Base-by-base conservation (phyloP, 2,797 vertebrate genomes). In the Lepilemur ruficaudatus region DNA sequence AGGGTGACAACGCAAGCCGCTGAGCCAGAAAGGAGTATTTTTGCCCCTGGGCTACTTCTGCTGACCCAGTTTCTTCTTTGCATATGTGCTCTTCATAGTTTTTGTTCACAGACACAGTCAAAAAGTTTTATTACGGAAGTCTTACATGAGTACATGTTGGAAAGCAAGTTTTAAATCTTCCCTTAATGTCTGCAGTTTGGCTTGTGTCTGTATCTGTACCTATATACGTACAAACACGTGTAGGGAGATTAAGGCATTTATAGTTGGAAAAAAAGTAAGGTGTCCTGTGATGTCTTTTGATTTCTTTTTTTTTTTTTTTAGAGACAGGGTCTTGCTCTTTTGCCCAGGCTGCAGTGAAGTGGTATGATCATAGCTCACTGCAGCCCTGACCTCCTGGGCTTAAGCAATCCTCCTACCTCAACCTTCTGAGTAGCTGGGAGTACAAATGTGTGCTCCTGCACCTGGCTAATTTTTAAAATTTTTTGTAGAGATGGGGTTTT, bases 21-120 rank as follows among this genome's bases (percentile, higher is more conserved):
- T 0, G 50, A 75, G 59, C 13, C 3, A 1, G 25, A 52, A 5
- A 4, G 63, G 81, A n/a, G 1, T 2, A 3, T 32, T 57, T n/a
- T 52, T 5, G 2, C 25, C 65, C 17, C 25, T 35, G 3, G 20
- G 50, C 38, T 25, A 8, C n/a, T 48, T 76, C 73, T 59, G 57
- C 78, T 55, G 67, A 57, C 8, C 46, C 32, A 32, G 11, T 55
- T 69, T 63, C 59, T 41, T 41, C 76, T 93, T 46, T 22, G 32
- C 46, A 17, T 20, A n/a, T 30, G 28, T 80, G 46, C n/a, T 52
- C 12, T 80, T 73, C 63, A 32, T 28, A 75, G 32, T 65, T 65
- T 79, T 83, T 59, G 46, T 87, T 78, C 46, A 38, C 55, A 25
- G 46, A 22, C 46, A 15, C 7, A 17, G 43, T 50, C 89, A 35